Base-by-base conservation (phyloP, 2,888 invertebrate genomes). In the Protonemura montana region DNA sequence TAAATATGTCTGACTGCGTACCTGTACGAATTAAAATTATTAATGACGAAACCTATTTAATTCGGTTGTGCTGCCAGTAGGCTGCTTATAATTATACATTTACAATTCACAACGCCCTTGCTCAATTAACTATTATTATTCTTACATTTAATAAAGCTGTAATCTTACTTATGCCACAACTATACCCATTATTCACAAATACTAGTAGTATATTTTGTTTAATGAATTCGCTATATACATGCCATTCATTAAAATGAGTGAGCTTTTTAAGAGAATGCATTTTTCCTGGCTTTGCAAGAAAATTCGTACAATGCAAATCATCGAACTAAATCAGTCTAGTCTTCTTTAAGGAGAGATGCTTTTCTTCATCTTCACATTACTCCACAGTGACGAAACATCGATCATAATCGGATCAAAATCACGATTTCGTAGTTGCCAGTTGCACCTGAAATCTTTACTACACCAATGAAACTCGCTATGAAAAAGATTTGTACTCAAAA, bases 401-500 rank as follows among this genome's bases (percentile, higher is more conserved):
- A 59, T 59, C 59, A 59, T 59, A 10, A 59, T 59, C 59, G 21
- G 59, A 59, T 59, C 59, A 59, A 21, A 10, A 59, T 13, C 59
- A 59, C 59, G 59, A 59, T 13, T 59, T 41, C 41, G 41, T 13
- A 41, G n/a, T n/a, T 41, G 59, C 59, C 6, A 59, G 59, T 13
- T 21, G 13, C 59, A 1, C 1, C 2, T 13, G 3, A 7, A 27
- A 81, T 81, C 81, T 2, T 30, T 81, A 81, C 25, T 16, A 78
- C 28, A 78, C 28, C 78, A 41, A 78, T 78, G 78, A 78, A 78
- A 78, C 78, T 78, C 0, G 30, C 30, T 30, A 28, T 27, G 30
- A 26, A 28, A 42, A 84, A 84, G 84, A 84, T 84, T 84, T 84
- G 84, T 84, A 84, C 84, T 84, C 30, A 84, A 84, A 42, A 84